Base-by-base conservation (phyloP, 53 echinoderm and acorn worm genomes). In the Antedon mediterranea region DNA sequence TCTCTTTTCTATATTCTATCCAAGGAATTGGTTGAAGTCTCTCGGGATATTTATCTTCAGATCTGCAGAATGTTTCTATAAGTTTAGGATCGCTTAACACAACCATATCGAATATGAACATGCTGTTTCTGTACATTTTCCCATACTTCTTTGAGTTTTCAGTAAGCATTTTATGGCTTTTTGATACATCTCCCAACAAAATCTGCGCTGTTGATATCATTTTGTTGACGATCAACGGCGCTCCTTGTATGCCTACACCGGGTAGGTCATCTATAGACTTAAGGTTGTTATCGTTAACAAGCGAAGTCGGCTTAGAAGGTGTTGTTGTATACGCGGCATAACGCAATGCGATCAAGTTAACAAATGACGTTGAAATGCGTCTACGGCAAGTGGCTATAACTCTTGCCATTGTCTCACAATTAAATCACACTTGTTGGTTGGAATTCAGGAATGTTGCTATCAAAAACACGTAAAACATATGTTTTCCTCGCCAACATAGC, bases 31-130 rank as follows among this genome's bases (percentile, higher is more conserved):
- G 9, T n/a, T 31, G 79, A 71, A 79, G 32, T 27, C 79, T 32
- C 28, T 70, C 71, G 18, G 79, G 79, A 31, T 79, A 79, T 79
- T 79, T 79, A 28, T 32, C 79, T 32, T 32, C 31, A 23, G 71
- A 33, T 9, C 71, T 71, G 28, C 71, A 79, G 18, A 79, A 31
- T 23, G 5, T 32, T 20, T 79, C 79, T 1, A 79, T 79, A 30
- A 71, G 71, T 31, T 32, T 32, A 0, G 79, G 79, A 34, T 79
- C 79, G 2, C 0, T 30, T 30, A 79, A 7, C 15, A 30, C 71
- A 1, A 79, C 71, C 11, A 57, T 23, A 57, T 57, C 57, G 23
- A 57, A 57, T 11, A 3, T 23, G 7, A 57, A 57, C 23, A 23
- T 23, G 23, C 23, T 57, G 57, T 8, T 57, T 57, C 57, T 57